Conservation (phyloP, 2,888 invertebrate species). For the Dolichomitus sp. region DNA sequence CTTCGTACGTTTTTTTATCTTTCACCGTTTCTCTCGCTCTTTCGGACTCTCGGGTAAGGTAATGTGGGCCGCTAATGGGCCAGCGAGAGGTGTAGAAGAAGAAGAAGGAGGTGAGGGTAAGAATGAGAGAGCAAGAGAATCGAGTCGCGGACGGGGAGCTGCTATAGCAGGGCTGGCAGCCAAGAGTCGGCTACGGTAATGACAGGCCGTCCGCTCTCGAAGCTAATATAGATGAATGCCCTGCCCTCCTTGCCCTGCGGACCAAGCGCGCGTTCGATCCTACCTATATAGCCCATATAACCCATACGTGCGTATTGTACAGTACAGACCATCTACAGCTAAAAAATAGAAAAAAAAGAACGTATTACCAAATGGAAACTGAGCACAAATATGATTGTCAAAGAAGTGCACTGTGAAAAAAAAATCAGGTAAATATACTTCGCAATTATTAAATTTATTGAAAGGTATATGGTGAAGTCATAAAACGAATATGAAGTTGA, state of each 20-base stretch:
- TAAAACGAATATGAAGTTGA: too few species aligned
- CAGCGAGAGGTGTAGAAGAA: slow-evolving; percentile 65
- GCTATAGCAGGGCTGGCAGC: slow-evolving; percentile 72
- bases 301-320: slow-evolving; percentile 14
- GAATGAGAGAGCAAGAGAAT: slow-evolving; percentile 55
- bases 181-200: slow-evolving; percentile 84
- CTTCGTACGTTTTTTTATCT: slow-evolving; percentile 53
- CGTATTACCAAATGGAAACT: neutral
- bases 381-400: neutral
- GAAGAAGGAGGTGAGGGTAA: slow-evolving; percentile 41
- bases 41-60: slow-evolving; percentile 67
- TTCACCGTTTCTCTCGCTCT: slow-evolving; percentile 59
- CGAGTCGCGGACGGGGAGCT: slow-evolving; percentile 60
- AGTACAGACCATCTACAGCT: neutral
- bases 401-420: neutral
- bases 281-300: slow-evolving; percentile 19
- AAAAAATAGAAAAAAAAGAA: neutral
- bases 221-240: slow-evolving; percentile 86
- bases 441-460: too few species aligned
- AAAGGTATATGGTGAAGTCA: too few species aligned
- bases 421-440: neutral
- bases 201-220: slow-evolving; percentile 86
- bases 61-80: slow-evolving; percentile 80
- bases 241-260: slow-evolving; percentile 85
- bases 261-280: slow-evolving; percentile 71